Percentiles rank a stretch among this genome's conserved stretches.
Conservation (phyloP, 2,888 invertebrate species). For the Ptychoptera albimana region DNA sequence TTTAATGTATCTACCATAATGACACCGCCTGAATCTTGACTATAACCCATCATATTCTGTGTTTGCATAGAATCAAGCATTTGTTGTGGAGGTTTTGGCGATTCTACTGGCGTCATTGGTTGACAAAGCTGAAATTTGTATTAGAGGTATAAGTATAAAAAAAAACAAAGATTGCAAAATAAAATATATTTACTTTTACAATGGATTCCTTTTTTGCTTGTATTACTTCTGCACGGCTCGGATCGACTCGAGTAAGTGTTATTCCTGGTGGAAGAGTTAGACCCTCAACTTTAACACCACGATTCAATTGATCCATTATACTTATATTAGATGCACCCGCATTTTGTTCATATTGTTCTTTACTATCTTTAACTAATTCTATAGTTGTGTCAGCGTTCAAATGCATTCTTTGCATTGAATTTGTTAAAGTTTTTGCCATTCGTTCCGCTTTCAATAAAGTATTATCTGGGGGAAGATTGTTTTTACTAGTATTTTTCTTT, state of each 20-base stretch:
- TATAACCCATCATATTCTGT: background rate
- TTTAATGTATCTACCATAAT: constrained; percentile 26
- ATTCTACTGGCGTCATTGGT: constrained; percentile 9
- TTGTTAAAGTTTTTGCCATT: constrained; percentile 8
- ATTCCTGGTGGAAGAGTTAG: constrained; percentile 63
- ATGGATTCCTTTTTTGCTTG: constrained; percentile 29
- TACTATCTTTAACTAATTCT: constrained; percentile 8
- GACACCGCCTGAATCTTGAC: constrained; percentile 21
- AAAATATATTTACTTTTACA: constrained; percentile 16
- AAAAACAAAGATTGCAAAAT: background rate
- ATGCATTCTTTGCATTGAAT: constrained; percentile 10
- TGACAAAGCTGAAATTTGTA: constrained; percentile 11
- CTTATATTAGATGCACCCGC: constrained; percentile 18
- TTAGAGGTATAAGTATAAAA: background rate
- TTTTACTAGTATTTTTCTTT: too few species aligned
- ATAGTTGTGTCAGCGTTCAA: constrained; percentile 11
- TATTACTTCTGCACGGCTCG: constrained; percentile 27
- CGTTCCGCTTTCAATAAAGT: constrained; percentile 5
- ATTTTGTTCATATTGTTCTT: background rate
- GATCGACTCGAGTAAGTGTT: constrained; percentile 56
- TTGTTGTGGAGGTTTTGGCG: constrained; percentile 4
- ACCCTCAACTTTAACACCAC: constrained; percentile 39
- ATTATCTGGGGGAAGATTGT: constrained; percentile 1
- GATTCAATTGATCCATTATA: constrained; percentile 31
- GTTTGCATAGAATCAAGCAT: background rate